phyloP scores from a whole-genome alignment of 1,140 invertebrate genomes.

The Parasteatoda tepidariorum region DNA sequence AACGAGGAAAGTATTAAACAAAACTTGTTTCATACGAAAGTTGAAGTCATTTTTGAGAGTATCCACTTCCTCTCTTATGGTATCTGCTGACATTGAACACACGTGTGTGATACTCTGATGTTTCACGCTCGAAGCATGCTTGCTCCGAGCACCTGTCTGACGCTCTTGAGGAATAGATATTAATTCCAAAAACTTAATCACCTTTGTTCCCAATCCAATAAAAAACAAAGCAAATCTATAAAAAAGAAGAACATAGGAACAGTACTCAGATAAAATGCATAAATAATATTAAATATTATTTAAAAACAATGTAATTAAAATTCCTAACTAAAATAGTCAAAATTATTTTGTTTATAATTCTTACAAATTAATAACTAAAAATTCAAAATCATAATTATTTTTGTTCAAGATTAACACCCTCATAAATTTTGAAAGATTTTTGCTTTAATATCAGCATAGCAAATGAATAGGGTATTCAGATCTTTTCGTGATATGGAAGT shows the following conservation, averaged over 20 bases:
- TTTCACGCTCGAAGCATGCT: neutral
- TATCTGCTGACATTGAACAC: constrained; percentile 70
- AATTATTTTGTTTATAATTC: no score
- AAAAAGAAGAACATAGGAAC: constrained; percentile 34
- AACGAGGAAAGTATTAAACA: constrained; percentile 89
- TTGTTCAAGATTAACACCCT: no score
- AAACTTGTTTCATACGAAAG: constrained; percentile 84
- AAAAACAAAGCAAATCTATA: constrained; percentile 76
- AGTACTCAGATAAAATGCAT: no score
- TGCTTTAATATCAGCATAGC: no score
- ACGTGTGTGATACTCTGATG: constrained; percentile 65
- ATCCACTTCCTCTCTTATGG: constrained; percentile 86
- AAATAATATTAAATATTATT: no score
- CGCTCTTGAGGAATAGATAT: constrained; percentile 11
- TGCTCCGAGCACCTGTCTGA: neutral
- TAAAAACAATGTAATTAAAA: no score
- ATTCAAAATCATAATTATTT: no score
- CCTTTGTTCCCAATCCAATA: constrained; percentile 79
- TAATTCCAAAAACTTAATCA: constrained; percentile 67
- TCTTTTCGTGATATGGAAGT: no score
- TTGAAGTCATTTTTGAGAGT: constrained; percentile 88
- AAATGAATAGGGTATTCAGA: no score
- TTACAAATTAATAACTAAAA: no score
- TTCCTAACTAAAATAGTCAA: no score
- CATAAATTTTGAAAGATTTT: no score